Conservation (phyloP, 2,888 invertebrate genomes). For the Zhengitettix transpicula region DNA sequence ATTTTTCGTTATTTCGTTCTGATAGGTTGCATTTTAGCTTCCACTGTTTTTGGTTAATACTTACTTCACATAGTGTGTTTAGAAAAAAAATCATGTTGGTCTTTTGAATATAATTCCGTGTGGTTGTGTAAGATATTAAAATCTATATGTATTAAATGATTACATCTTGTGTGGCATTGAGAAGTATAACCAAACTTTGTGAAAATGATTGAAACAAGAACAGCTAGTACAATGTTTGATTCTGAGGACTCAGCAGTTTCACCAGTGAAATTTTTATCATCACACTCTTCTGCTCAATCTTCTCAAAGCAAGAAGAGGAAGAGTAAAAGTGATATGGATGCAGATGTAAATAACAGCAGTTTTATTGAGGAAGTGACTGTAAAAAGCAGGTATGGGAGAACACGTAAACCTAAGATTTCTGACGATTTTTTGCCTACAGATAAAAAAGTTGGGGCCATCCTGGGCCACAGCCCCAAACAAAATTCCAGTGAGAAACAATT, state of each 20-base stretch:
- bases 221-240: background rate
- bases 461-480: slow-evolving; percentile 9
- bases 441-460: slow-evolving; percentile 19
- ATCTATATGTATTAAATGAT: no score
- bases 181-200: background rate
- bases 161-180: background rate
- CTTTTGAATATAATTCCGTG: no score
- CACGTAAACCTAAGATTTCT: slow-evolving; percentile 34
- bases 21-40: no score
- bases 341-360: background rate
- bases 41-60: no score
- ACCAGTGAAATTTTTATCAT: no score
- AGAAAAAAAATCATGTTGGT: no score
- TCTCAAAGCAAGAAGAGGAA: background rate
- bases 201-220: background rate
- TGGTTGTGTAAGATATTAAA: no score
- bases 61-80: no score
- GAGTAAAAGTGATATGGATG: background rate
- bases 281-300: background rate
- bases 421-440: slow-evolving; percentile 28
- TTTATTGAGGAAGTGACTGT: background rate
- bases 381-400: slow-evolving; percentile 42
- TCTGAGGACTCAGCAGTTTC: no score
- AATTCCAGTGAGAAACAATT: background rate
- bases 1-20: no score